phyloP scores from a whole-genome alignment of 1,140 invertebrate species.

The Nixonia krombeini region DNA sequence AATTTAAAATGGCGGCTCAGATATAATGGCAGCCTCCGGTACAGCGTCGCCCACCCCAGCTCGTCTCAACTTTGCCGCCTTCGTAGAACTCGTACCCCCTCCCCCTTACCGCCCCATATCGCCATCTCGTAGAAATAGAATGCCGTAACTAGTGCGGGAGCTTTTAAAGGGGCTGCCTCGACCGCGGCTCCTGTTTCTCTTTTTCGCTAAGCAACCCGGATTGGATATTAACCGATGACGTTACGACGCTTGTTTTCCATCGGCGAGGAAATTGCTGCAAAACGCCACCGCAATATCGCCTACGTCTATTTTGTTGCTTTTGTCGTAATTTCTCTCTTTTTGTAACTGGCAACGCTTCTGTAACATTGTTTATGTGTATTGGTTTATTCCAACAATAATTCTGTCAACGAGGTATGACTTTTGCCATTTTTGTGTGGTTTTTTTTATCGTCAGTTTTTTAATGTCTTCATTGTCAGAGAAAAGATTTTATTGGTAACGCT shows the following conservation, averaged over 20 bases:
- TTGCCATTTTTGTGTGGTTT: too few relatives aligned
- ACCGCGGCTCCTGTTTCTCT: constrained; percentile 34
- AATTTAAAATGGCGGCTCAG: constrained; percentile 72
- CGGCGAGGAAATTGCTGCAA: too few relatives aligned
- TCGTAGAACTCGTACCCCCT: constrained; percentile 44
- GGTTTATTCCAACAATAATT: too few relatives aligned
- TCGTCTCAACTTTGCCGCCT: constrained; percentile 52
- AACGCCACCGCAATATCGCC: too few relatives aligned
- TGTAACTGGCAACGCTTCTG: too few relatives aligned
- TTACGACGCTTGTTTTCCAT: constrained; percentile 1
- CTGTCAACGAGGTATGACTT: too few relatives aligned
- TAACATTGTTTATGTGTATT: too few relatives aligned
- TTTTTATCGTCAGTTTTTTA: too few relatives aligned
- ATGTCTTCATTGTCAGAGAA: too few relatives aligned
- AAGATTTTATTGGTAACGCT: too few relatives aligned
- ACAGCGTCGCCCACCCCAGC: constrained; percentile 51
- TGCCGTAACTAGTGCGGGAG: constrained; percentile 48
- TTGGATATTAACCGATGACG: constrained; percentile 33
- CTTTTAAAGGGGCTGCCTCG: constrained; percentile 45
- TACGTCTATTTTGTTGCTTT: too few relatives aligned
- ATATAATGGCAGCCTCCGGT: constrained; percentile 72
- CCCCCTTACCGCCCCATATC: constrained; percentile 39
- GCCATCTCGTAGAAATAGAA: constrained; percentile 52
- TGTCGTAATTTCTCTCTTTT: too few relatives aligned
- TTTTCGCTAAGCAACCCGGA: constrained; percentile 32